phyloP scores from a whole-genome alignment of 2,888 invertebrate genomes.

The Cerceris ruficornis region DNA sequence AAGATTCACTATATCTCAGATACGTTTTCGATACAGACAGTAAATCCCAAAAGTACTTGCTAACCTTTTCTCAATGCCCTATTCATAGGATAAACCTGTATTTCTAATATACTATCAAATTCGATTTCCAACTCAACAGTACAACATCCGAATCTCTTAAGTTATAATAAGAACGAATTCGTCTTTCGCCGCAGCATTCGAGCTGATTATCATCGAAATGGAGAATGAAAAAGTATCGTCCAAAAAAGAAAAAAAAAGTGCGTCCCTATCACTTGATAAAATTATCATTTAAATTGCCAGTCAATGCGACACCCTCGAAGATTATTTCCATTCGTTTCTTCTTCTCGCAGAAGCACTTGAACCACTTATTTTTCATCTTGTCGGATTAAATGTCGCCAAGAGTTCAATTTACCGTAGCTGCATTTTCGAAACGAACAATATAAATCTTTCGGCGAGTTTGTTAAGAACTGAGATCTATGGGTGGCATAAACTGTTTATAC shows the following conservation, averaged over 20 bases:
- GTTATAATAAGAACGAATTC: background rate
- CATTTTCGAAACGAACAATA: conserved; percentile 30
- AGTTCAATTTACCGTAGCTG: conserved; percentile 38
- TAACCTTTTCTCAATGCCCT: no score
- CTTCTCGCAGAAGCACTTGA: background rate
- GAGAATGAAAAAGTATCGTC: conserved; percentile 21
- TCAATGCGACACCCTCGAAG: conserved; percentile 34
- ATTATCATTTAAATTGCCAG: conserved; percentile 66
- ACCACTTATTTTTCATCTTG: conserved; percentile 47
- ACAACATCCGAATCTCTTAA: background rate
- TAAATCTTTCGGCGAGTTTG: conserved; percentile 28
- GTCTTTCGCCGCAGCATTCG: background rate
- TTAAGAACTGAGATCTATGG: background rate
- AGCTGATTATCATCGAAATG: conserved; percentile 56
- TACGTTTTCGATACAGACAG: no score
- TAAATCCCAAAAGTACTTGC: no score
- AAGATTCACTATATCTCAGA: no score
- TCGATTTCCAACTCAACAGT: background rate
- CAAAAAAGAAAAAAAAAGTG: conserved; percentile 22
- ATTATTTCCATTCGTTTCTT: conserved; percentile 45
- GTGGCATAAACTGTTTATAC: conserved; percentile 8
- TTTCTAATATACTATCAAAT: no score
- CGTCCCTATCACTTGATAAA: conserved; percentile 13
- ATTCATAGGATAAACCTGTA: no score
- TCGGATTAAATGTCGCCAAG: conserved; percentile 46